Percentiles rank a stretch among this genome's conserved stretches.
phyloP scores from a whole-genome alignment of 64 coral and sea anemone genomes.

The Pachyseris speciosa region DNA sequence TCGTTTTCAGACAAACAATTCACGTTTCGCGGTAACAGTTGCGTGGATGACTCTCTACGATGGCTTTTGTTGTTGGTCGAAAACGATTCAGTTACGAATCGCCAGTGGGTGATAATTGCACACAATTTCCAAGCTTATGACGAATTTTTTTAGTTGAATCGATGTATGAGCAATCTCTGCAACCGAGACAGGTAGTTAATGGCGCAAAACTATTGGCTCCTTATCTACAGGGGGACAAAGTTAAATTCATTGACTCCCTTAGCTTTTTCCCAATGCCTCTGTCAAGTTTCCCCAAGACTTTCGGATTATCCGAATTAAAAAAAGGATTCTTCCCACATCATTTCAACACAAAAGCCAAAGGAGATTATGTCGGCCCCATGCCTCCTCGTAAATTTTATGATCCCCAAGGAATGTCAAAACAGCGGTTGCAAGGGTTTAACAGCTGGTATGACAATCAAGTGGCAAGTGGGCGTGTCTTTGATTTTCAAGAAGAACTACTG shows the following conservation, averaged over 20 bases:
- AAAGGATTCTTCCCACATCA: conserved; percentile 11
- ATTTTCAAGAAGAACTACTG: neutral
- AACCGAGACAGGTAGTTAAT: neutral
- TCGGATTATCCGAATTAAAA: neutral
- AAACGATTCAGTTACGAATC: neutral
- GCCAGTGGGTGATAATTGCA: neutral
- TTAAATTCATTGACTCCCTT: neutral
- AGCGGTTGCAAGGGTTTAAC: neutral
- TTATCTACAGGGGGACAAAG: too few relatives aligned
- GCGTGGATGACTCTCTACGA: neutral
- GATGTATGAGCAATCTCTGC: neutral
- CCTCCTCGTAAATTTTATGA: neutral
- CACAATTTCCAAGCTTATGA: neutral
- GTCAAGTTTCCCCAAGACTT: neutral
- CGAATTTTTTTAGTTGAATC: neutral
- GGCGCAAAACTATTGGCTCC: neutral
- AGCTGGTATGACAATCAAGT: neutral
- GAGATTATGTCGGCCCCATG: neutral
- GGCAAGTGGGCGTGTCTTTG: neutral
- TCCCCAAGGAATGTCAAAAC: neutral
- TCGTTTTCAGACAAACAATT: neutral
- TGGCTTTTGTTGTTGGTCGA: neutral
- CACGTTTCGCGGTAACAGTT: neutral
- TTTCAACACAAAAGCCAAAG: neutral
- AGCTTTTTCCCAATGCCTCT: neutral